Evolutionary conservation across 2,888 invertebrate genomes (phyloP).

Genomic region (Halocaridina rubra): DNA sequence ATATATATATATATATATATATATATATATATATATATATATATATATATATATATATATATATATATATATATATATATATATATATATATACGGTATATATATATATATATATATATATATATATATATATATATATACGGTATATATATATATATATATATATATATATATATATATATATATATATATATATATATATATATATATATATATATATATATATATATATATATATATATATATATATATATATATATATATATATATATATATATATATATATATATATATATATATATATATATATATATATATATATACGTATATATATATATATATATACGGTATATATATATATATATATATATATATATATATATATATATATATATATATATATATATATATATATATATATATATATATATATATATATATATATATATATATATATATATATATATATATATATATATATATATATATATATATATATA

Average conservation of each 20-base stretch:
- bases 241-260: not conserved
- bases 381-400: conserved; percentile 16
- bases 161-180: not conserved
- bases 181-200: not conserved
- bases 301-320: not conserved
- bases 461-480: not conserved
- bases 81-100: not conserved
- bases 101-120: not conserved
- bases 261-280: conserved; percentile 22
- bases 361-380: conserved; percentile 15
- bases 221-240: not conserved
- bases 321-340: not conserved
- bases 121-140: not conserved
- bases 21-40: not conserved
- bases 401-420: not conserved
- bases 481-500: not conserved
- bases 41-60: not conserved
- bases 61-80: not conserved
- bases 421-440: not conserved
- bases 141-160: not conserved
- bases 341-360: not conserved
- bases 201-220: not conserved
- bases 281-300: conserved; percentile 25
- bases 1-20: not conserved
- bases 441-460: not conserved